Evolutionary conservation across 2,888 invertebrate species (phyloP), one percentile per base, ranked within the genome.

Genomic region (Hololepta plana): DNA sequence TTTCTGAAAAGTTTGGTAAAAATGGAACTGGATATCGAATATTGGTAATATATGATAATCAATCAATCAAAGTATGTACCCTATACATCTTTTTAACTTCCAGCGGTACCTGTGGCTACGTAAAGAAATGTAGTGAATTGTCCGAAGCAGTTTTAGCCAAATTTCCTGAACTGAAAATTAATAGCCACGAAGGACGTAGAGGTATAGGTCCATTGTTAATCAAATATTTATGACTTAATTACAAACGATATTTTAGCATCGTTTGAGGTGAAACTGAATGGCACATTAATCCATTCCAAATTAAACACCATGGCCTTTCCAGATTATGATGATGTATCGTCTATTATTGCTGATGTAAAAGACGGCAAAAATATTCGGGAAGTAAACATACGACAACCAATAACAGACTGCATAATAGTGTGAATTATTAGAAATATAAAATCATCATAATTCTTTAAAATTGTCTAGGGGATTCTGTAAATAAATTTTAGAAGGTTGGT

Each of bases 31-130:
- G 17, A 17, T n/a, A n/a, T 17, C n/a, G 17, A 17, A 17, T 17
- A 17, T n/a, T 17, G 17, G 17, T 17, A 17, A 17, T 17, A 17
- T 8, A n/a, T 17, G 17, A n/a, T 17, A 17, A 17, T n/a, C n/a
- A n/a, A n/a, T n/a, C n/a, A 17, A 17, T 7, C 17, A 17, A 17
- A 7, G 7, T 17, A 7, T 17, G 7, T 8, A 17, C n/a, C n/a
- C 17, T 17, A 17, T 17, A 17, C 7, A 8, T 17, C 17, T 8
- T n/a, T 17, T 17, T 17, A 8, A n/a, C 7, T 17, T 17, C 7
- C 17, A 17, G 17, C 17, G 17, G 17, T n/a, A 17, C 17, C n/a
- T 17, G 17, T 17, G 17, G 17, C n/a, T 17, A 17, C n/a, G 7
- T 17, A 17, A 17, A 17, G 17, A 17, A 17, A 17, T 17, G 7